phyloP scores from a whole-genome alignment of 2,888 invertebrate genomes.

The Synanthedon myopaeformis region DNA sequence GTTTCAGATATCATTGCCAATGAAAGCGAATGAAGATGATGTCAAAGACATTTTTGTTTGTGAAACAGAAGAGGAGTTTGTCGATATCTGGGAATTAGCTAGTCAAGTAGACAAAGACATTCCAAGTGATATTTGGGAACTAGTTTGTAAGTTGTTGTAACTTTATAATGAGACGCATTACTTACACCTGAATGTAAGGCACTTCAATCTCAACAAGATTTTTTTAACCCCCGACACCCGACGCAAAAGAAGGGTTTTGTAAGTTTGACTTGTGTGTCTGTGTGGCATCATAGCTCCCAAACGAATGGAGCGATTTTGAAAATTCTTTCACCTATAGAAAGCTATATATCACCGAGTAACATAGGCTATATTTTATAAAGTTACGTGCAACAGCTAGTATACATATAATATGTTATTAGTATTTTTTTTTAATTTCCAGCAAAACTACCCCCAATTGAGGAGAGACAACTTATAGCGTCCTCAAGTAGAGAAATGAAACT shows the following conservation, averaged over 20 bases:
- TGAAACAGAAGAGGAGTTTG: conserved; percentile 17
- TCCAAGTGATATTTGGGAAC: conserved; percentile 57
- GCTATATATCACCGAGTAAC: too few relatives aligned
- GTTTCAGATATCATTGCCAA: conserved; percentile 39
- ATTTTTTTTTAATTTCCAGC: conserved; percentile 25
- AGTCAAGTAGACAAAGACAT: conserved; percentile 49
- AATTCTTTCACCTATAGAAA: too few relatives aligned
- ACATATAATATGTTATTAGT: background rate
- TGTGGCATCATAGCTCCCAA: too few relatives aligned
- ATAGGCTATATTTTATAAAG: too few relatives aligned
- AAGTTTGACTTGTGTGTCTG: too few relatives aligned
- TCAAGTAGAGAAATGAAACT: conserved; percentile 43
- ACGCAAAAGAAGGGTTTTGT: too few relatives aligned
- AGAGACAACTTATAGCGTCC: conserved; percentile 48
- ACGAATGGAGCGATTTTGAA: too few relatives aligned
- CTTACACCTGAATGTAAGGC: too few relatives aligned
- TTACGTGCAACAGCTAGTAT: too few relatives aligned
- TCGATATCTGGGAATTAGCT: conserved; percentile 57
- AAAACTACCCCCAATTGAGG: conserved; percentile 43
- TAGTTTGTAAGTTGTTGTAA: conserved; percentile 35
- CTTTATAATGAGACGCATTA: too few relatives aligned
- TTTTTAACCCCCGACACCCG: too few relatives aligned
- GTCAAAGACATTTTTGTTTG: conserved; percentile 31
- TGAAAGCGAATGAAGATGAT: conserved; percentile 20
- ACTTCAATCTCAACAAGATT: too few relatives aligned